Conservation (phyloP, 2,113 vertebrate species). For the Sialia sialis region DNA sequence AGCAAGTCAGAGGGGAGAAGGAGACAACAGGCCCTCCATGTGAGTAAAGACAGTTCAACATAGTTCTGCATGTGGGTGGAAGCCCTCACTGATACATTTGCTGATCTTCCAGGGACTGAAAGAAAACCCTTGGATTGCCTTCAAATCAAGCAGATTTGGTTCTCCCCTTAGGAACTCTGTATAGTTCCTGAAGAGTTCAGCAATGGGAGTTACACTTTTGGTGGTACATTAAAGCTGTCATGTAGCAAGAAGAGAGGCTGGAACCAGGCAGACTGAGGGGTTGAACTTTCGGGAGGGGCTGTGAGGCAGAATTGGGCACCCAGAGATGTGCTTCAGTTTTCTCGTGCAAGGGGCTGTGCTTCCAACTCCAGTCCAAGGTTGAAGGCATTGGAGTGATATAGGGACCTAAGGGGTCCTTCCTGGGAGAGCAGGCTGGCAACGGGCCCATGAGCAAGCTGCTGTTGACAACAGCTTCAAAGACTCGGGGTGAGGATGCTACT, state of each 20-base stretch:
- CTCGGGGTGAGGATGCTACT: neutral
- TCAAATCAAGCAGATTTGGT: neutral
- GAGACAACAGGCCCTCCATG: rapidly evolving
- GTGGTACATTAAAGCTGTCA: neutral
- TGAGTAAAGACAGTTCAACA: neutral
- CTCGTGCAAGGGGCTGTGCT: neutral
- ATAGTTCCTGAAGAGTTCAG: neutral
- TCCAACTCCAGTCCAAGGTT: neutral
- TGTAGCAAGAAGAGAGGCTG: neutral
- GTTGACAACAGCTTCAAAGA: neutral
- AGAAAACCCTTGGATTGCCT: neutral
- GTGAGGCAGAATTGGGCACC: neutral
- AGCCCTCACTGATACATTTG: neutral
- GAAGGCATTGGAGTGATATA: neutral
- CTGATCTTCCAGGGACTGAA: neutral
- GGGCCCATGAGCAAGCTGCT: neutral
- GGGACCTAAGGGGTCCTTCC: neutral
- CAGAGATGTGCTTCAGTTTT: neutral
- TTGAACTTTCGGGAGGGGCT: neutral
- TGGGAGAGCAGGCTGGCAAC: neutral
- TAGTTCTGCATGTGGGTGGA: neutral
- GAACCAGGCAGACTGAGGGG: neutral
- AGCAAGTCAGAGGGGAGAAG: neutral
- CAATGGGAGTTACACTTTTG: neutral
- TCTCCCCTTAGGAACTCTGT: neutral